A percentile compares a stretch with the other conserved stretches of the same genome.
Evolutionary conservation across 2,797 vertebrate genomes (phyloP).

Genomic region (Acrossocheilus fasciatus): DNA sequence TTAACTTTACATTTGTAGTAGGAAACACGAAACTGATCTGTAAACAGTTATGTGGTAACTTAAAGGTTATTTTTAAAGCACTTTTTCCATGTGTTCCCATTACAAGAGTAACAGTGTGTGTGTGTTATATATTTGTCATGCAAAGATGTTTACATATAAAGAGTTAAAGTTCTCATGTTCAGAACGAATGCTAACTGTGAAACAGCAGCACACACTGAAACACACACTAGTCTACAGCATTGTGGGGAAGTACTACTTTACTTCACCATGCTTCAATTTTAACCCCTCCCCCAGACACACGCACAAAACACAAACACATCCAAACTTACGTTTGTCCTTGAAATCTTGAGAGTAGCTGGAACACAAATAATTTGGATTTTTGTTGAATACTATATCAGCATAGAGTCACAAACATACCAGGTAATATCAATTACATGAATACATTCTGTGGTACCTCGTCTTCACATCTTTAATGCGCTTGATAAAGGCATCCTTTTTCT

Average conservation of each 20-base stretch:
- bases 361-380: slow-evolving; percentile 5
- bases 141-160: not conserved
- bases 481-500: slow-evolving; percentile 87
- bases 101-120: not conserved
- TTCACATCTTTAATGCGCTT: slow-evolving; percentile 92
- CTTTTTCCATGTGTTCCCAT: not conserved
- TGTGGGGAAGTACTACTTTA: not conserved
- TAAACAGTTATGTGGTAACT: not conserved
- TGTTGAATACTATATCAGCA: slow-evolving; percentile 14
- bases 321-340: slow-evolving; percentile 87
- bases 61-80: not conserved
- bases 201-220: not conserved
- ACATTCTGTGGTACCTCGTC: slow-evolving; percentile 75
- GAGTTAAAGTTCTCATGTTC: not conserved
- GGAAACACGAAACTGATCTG: not conserved
- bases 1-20: too few species aligned
- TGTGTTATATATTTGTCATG: not conserved
- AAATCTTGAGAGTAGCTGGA: slow-evolving; percentile 87
- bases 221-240: not conserved
- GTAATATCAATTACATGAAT: not conserved
- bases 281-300: slow-evolving; percentile 26
- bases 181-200: not conserved
- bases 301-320: slow-evolving; percentile 7
- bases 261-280: slow-evolving; percentile 25
- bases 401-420: slow-evolving; percentile 45